Percentiles rank a stretch among this genome's conserved stretches.
Evolutionary conservation across 30 jellyfish, hydroid and myxozoan species (phyloP).

Genomic region (Chironex yamaguchii): DNA sequence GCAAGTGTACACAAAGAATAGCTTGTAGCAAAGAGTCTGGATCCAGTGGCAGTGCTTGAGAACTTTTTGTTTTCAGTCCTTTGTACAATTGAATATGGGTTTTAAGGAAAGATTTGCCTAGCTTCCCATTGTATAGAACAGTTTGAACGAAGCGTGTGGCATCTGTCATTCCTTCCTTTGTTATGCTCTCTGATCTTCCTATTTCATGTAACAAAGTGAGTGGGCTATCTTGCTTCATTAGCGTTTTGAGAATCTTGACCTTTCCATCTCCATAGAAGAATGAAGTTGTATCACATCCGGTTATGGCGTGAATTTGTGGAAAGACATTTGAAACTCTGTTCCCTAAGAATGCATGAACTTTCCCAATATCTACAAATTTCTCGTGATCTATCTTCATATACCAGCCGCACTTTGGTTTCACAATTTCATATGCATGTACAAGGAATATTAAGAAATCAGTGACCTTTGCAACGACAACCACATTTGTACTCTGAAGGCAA

Average conservation of each 20-base stretch:
- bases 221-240: background rate
- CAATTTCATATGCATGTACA: background rate
- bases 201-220: background rate
- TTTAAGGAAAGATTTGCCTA: background rate
- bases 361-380: background rate
- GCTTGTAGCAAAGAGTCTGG: conserved; percentile 36
- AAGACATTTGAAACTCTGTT: background rate
- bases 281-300: conserved; percentile 44
- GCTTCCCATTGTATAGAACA: conserved; percentile 26
- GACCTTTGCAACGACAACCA: conserved; percentile 3
- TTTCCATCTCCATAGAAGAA: conserved; percentile 45
- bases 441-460: conserved; percentile 2
- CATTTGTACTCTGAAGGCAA: conserved; percentile 14
- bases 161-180: background rate
- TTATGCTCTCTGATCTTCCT: background rate
- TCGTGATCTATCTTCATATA: conserved; percentile 22
- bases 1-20: conserved; percentile 17
- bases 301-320: conserved; percentile 26
- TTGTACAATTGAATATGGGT: background rate
- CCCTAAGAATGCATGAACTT: conserved; percentile 4
- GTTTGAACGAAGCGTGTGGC: conserved; percentile 5
- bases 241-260: background rate
- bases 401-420: conserved; percentile 9
- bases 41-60: conserved; percentile 31
- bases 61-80: conserved; percentile 13